Base-by-base conservation (phyloP, 2,113 vertebrate species). In the Periophthalmus modestus region DNA sequence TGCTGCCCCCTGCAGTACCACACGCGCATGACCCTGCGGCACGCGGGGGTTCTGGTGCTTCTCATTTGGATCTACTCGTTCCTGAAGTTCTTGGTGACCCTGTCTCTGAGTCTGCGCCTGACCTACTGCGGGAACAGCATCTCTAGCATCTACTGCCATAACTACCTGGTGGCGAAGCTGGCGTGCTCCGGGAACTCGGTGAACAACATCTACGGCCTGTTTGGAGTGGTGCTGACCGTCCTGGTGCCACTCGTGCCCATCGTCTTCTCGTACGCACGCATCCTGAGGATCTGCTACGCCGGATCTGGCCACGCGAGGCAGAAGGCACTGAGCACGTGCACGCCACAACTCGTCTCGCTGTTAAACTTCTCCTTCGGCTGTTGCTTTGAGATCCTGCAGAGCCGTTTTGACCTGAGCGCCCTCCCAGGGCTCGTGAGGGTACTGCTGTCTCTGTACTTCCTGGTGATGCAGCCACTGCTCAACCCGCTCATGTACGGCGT, bases 1-100 rank as follows among this genome's bases (percentile, higher is more conserved):
- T 80, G 78, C 11, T 43, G 0, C 21, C 79, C 79, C 48, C 74
- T 81, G 3, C 71, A 70, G 2, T 82, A 77, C 7, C 52, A 74
- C 54, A 15, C 46, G 0, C 69, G 5, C 0, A 81, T 84, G 78
- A 69, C 72, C 0, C n/a, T 0, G 0, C 34, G 36, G 5, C 86
- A 21, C 18, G 84, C 65, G 0, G 7, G 34, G 0, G n/a, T 54
- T 0, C 55, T 83, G 0, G 57, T 89, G 5, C 5, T 4, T 3
- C 2, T 77, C 0, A 33, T 82, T 6, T 91, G 91, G 89, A 10
- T 85, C 1, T 68, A 84, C 21, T 78, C 87, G 0, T 66, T 79
- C 48, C 19, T 71, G 0, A 79, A 67, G 12, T 46, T 54, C 0
- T 0, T 71, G 0, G 28, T 77, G 0, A 79, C 68, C 1, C 15